Conservation (phyloP, 2,797 vertebrate genomes). For the Sternotherus odoratus region DNA sequence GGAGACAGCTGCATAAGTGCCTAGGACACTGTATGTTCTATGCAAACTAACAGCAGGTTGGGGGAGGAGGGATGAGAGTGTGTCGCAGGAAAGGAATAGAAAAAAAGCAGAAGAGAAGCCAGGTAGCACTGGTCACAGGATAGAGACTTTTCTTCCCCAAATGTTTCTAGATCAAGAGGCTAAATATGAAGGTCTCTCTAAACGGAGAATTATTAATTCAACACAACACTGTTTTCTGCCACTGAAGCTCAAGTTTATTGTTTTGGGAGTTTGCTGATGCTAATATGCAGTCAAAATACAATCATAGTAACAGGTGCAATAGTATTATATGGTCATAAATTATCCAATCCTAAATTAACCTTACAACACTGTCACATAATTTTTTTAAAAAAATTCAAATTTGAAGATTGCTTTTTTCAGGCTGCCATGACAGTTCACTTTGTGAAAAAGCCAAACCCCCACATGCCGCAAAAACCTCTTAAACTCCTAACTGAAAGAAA, state of each 20-base stretch:
- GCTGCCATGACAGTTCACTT: background rate
- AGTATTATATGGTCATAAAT: background rate
- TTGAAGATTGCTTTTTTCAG: background rate
- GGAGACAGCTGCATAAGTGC: background rate
- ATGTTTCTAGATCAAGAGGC: background rate
- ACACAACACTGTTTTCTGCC: background rate
- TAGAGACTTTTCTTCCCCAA: background rate
- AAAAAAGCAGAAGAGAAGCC: background rate
- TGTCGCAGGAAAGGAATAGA: background rate
- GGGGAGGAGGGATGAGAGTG: rapidly evolving
- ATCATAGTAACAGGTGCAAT: background rate
- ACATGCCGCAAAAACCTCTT: background rate
- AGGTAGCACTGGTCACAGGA: background rate
- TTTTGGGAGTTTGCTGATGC: background rate
- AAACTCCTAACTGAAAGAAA: background rate
- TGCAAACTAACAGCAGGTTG: background rate
- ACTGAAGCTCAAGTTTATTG: background rate
- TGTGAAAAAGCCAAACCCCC: background rate
- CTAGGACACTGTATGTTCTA: background rate
- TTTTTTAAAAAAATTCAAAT: background rate
- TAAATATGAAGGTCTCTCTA: too few relatives aligned
- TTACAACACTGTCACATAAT: background rate
- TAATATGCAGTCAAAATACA: background rate
- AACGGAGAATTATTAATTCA: background rate
- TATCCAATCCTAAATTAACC: background rate